Evolutionary conservation across 2,113 vertebrate species (phyloP).

Genomic region (Thymallus thymallus): DNA sequence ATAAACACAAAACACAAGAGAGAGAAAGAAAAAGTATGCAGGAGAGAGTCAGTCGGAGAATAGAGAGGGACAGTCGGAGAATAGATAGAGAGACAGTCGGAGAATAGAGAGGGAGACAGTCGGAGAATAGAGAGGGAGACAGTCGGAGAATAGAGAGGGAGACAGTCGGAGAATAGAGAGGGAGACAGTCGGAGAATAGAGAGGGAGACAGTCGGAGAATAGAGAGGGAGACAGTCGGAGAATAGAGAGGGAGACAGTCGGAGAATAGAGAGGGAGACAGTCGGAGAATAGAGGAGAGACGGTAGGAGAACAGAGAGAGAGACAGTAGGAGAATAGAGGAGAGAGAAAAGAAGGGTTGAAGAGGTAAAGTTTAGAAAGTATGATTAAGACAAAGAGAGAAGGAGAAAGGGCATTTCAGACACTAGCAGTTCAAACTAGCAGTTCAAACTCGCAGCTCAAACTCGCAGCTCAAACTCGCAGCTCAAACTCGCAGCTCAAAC

Average conservation of each 20-base stretch:
- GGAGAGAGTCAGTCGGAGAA: constrained; percentile 8
- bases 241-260: constrained; percentile 53
- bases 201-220: constrained; percentile 57
- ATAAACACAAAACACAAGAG: constrained; percentile 48
- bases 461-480: too few relatives aligned
- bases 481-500: too few relatives aligned
- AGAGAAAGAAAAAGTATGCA: too few relatives aligned
- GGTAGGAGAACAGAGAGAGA: constrained; percentile 18
- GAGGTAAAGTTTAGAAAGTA: neutral
- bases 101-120: constrained; percentile 11
- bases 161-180: constrained; percentile 15
- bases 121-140: too few relatives aligned
- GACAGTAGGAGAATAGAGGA: constrained; percentile 1
- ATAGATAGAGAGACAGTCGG: constrained; percentile 51
- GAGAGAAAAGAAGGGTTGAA: neutral
- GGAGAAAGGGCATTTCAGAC: too few relatives aligned
- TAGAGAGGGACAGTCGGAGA: neutral
- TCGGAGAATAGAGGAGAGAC: constrained; percentile 50
- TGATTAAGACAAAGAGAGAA: too few relatives aligned
- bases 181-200: neutral
- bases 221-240: neutral
- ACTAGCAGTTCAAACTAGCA: too few relatives aligned
- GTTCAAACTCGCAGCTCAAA: too few relatives aligned
- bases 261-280: constrained; percentile 44
- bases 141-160: too few relatives aligned